Conservation (phyloP, 2,888 invertebrate species). For the Apodemia duryi region DNA sequence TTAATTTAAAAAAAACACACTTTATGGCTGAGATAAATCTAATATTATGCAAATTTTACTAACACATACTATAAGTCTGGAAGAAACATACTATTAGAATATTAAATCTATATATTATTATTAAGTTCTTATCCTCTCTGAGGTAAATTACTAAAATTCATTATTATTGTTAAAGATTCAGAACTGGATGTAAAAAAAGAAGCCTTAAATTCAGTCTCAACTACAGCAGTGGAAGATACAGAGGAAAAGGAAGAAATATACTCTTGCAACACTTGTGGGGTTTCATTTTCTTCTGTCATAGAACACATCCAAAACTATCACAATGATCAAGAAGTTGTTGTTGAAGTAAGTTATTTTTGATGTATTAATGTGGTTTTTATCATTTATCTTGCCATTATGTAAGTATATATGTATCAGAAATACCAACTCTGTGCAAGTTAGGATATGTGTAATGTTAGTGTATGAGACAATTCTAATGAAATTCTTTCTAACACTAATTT, state of each 20-base stretch:
- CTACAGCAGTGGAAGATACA: slow-evolving; percentile 36
- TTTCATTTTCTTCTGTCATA: slow-evolving; percentile 81
- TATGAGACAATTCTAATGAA: no score
- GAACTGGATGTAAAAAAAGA: slow-evolving; percentile 41
- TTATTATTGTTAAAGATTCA: slow-evolving; percentile 31
- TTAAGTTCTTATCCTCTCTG: no score
- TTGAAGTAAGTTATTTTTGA: slow-evolving; percentile 66
- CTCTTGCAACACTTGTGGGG: slow-evolving; percentile 82
- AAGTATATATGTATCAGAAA: no score
- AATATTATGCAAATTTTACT: no score
- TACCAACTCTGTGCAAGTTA: no score
- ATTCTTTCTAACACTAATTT: no score
- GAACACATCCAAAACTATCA: slow-evolving; percentile 84
- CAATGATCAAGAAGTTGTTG: slow-evolving; percentile 82
- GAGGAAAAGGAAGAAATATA: slow-evolving; percentile 65
- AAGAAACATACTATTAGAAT: neutral
- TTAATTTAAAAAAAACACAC: no score
- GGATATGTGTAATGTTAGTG: no score
- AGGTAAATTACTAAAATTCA: neutral
- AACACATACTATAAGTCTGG: no score
- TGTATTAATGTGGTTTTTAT: no score
- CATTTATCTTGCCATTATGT: no score
- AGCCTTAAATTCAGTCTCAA: slow-evolving; percentile 29
- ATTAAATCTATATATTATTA: neutral
- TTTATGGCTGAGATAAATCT: no score